These are phyloP conservation scores for Scortum barcoo DNA, from an alignment of 2,113 vertebrate genomes.

Conservation along the genomic window DNA sequence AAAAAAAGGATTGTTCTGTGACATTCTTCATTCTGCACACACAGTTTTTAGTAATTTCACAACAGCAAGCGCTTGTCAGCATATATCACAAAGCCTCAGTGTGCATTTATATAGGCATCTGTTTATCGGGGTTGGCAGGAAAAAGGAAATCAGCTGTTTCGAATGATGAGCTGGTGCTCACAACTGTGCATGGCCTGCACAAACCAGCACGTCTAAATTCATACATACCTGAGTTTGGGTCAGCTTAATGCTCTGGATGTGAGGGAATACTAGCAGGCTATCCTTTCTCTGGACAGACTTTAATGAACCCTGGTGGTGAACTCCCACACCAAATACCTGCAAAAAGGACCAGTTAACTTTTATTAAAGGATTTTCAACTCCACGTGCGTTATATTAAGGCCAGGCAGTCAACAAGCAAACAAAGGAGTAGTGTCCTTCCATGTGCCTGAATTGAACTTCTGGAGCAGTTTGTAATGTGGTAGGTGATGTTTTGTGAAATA, in stretches of 20 bases:
- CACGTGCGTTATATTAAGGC: neutral
- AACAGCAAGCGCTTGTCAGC: slow-evolving; percentile 2
- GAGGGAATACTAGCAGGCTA: slow-evolving; percentile 90
- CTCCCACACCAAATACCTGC: slow-evolving; percentile 94
- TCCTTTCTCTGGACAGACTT: slow-evolving; percentile 86
- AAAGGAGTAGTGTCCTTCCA: neutral
- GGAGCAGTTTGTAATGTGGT: neutral
- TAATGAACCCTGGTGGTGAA: slow-evolving; percentile 75
- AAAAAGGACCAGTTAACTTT: slow-evolving; percentile 28
- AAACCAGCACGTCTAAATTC: slow-evolving; percentile 25
- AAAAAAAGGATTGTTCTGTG: neutral
- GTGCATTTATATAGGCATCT: slow-evolving; percentile 12
- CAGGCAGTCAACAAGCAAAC: neutral
- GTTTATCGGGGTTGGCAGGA: slow-evolving; percentile 55
- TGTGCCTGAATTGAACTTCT: neutral
- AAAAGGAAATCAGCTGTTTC: slow-evolving; percentile 67
- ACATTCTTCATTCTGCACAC: neutral
- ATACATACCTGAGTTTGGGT: slow-evolving; percentile 96
- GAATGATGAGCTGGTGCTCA: slow-evolving; percentile 55
- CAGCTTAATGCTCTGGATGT: slow-evolving; percentile 92
- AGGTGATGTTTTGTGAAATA: neutral
- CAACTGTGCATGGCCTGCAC: slow-evolving; percentile 3
- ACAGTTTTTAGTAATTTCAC: slow-evolving; percentile 3
- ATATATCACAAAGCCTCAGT: slow-evolving; percentile 42
- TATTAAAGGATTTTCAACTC: slow-evolving; percentile 4